Base-by-base conservation (phyloP, 2,113 vertebrate species). In the Baryphthengus martii region DNA sequence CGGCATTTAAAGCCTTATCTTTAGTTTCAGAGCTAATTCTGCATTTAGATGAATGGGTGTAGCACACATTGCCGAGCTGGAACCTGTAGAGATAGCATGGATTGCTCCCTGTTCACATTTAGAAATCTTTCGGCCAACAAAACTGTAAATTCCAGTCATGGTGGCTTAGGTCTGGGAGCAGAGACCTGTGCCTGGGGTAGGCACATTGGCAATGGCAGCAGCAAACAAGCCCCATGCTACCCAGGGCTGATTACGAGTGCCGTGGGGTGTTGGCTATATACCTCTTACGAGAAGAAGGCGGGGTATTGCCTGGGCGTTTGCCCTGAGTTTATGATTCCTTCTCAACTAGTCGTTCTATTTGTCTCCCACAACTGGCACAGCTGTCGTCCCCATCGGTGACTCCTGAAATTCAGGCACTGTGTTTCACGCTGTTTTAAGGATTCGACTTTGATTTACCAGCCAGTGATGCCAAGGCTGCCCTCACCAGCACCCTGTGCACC, bases 1-100 rank as follows among this genome's bases (percentile, higher is more conserved):
- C 3, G n/a, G 88, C 73, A 88, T 89, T 93, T 89, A 87, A 92
- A 95, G 42, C 73, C 93, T 95, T 94, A 96, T 93, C 93, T 56
- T 90, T 85, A 50, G 47, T 94, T 93, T 93, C 86, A 77, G 90
- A 91, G 75, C 33, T 75, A 89, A 77, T 87, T 96, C 86, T 96
- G 96, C 88, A 93, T 96, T 94, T 90, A 95, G 87, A 96, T 96
- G 89, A 93, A 92, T 91, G 86, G 84, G 89, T n/a, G 90, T 93
- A 92, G 77, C 86, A 85, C 63, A 67, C 23, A 42, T 37, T 3
- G 28, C 90, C 4, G 13, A 66, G 67, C 81, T 76, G 76, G 71
- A 86, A 90, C 65, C 35, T 91, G 79, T 21, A 67, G 83, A 90
- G 92, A 86, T 56, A 86, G 79, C 6, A 6, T 70, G 44, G 78